These are phyloP conservation scores for Scaptodrosophila lebanonensis DNA, from an alignment of 1,140 invertebrate species.

Conservation along the genomic window DNA sequence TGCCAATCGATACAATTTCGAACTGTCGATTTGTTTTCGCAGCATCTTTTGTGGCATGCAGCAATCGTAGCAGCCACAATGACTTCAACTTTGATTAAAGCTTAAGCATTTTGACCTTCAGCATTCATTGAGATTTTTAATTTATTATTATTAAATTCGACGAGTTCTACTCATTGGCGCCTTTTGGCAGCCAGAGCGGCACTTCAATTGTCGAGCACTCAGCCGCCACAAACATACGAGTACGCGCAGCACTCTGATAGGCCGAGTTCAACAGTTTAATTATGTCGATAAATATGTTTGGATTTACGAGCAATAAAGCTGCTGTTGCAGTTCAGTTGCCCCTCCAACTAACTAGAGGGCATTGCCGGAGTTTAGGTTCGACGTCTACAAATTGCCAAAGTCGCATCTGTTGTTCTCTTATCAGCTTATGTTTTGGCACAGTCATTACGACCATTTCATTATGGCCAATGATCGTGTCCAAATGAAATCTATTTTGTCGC, in stretches of 20 bases:
- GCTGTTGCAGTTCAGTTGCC: conserved; percentile 3
- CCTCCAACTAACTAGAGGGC: conserved; percentile 20
- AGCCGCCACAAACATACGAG: too few relatives aligned
- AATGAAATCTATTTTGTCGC: conserved; percentile 67
- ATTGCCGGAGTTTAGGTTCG: too few relatives aligned
- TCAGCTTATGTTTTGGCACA: conserved; percentile 61
- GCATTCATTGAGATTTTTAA: conserved; percentile 63
- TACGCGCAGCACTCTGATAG: conserved; percentile 8
- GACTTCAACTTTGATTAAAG: conserved; percentile 53
- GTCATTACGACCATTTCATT: conserved; percentile 40
- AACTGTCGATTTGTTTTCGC: conserved; percentile 23
- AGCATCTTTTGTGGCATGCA: too few relatives aligned
- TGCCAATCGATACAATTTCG: conserved; percentile 62
- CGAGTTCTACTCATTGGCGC: conserved; percentile 5
- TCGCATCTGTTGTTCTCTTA: conserved; percentile 43
- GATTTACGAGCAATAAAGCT: conserved; percentile 6
- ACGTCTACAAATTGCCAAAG: too few relatives aligned
- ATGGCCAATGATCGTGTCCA: conserved; percentile 69
- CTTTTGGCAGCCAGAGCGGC: not conserved
- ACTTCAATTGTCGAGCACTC: conserved; percentile 15
- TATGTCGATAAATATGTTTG: conserved; percentile 31
- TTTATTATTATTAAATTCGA: conserved; percentile 29
- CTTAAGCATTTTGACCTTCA: conserved; percentile 72
- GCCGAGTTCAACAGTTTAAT: conserved; percentile 55
- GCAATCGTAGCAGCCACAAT: too few relatives aligned